Conservation (phyloP, 2,888 invertebrate genomes). For the Tetranychus truncatus region DNA sequence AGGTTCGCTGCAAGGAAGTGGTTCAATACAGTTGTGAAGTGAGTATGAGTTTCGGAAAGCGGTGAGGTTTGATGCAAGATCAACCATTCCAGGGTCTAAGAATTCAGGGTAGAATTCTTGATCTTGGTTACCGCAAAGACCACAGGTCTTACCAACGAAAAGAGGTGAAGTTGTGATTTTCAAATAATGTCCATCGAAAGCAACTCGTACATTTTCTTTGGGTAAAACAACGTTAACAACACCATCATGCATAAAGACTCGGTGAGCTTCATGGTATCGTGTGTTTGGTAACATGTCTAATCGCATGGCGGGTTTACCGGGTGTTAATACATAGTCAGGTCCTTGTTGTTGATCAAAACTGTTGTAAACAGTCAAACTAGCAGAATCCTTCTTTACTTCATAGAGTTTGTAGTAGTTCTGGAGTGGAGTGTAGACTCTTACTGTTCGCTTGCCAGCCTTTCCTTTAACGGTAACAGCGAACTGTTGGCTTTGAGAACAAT, state of each 20-base stretch:
- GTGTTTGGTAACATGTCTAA: too few species aligned
- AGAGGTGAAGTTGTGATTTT: slow-evolving; percentile 20
- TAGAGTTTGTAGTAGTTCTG: too few species aligned
- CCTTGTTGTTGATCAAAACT: too few species aligned
- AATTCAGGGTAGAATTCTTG: slow-evolving; percentile 23
- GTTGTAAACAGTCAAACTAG: too few species aligned
- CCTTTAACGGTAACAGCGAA: slow-evolving; percentile 17
- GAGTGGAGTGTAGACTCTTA: too few species aligned
- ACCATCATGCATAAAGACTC: background rate
- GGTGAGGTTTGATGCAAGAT: slow-evolving; percentile 14
- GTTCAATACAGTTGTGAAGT: background rate
- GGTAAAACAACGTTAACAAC: slow-evolving; percentile 11
- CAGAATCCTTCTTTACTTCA: too few species aligned
- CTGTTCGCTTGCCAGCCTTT: background rate
- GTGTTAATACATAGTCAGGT: slow-evolving; percentile 12
- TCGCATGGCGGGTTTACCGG: slow-evolving; percentile 5
- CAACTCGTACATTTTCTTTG: slow-evolving; percentile 13
- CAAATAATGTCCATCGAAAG: slow-evolving; percentile 23
- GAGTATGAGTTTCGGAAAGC: slow-evolving; percentile 19
- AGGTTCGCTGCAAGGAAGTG: too few species aligned
- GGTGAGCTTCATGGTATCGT: background rate
- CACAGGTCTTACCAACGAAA: slow-evolving; percentile 24
- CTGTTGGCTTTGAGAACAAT: slow-evolving; percentile 16
- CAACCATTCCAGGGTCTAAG: slow-evolving; percentile 20
- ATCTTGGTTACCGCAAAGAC: slow-evolving; percentile 26